phyloP scores from a whole-genome alignment of 2,797 vertebrate species.

The Chromobotia macracanthus region DNA sequence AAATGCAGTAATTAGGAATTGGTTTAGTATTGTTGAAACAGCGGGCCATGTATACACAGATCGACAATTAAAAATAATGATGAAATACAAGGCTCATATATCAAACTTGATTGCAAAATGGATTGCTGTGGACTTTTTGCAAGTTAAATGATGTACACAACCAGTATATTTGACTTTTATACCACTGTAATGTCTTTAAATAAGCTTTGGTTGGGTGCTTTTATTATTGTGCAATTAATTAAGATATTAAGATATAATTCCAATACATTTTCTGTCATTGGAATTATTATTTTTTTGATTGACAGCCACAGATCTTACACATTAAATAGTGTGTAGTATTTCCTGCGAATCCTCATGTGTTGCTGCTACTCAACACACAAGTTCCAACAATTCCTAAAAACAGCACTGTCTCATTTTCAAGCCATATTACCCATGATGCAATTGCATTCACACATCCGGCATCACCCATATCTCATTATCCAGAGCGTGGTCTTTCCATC shows the following conservation, averaged over 20 bases:
- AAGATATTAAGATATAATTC: too few relatives aligned
- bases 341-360: conserved; percentile 24
- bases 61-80: not conserved
- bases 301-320: not conserved
- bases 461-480: conserved; percentile 40
- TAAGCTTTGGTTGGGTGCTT: not conserved
- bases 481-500: conserved; percentile 37
- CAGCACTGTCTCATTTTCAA: conserved; percentile 23
- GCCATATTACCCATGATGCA: conserved; percentile 47
- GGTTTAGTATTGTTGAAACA: not conserved
- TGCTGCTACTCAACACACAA: conserved; percentile 21
- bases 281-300: not conserved
- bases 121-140: not conserved
- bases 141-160: too few relatives aligned
- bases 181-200: not conserved
- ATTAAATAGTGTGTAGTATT: not conserved
- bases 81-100: not conserved
- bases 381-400: conserved; percentile 37
- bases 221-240: too few relatives aligned
- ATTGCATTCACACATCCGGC: conserved; percentile 40
- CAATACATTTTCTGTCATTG: not conserved
- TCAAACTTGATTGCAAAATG: not conserved
- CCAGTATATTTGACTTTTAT: not conserved
- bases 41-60: not conserved
- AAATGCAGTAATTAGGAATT: not conserved